phyloP scores from a whole-genome alignment of 1,140 invertebrate species.

The Dreissena rostriformis region DNA sequence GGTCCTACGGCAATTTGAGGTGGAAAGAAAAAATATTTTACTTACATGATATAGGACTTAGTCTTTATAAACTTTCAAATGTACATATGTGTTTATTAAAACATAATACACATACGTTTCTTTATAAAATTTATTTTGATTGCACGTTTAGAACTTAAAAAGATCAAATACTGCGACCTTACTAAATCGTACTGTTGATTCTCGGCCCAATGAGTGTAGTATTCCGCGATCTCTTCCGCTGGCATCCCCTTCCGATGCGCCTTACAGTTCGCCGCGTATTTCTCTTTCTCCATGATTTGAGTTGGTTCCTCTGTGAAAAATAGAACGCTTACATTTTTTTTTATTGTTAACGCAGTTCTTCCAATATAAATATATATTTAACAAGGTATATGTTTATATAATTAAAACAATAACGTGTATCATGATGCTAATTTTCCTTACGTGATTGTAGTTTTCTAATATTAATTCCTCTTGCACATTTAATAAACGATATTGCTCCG shows the following conservation, averaged over 20 bases:
- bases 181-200: constrained; percentile 49
- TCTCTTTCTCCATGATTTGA: constrained; percentile 8
- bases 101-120: not conserved
- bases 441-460: too few relatives aligned
- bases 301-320: not conserved
- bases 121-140: not conserved
- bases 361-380: too few relatives aligned
- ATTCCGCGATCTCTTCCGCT: constrained; percentile 32
- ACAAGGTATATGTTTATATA: too few relatives aligned
- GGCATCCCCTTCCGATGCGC: constrained; percentile 48
- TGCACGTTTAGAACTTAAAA: not conserved
- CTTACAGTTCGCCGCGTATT: constrained; percentile 27
- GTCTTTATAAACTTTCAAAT: not conserved
- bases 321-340: too few relatives aligned
- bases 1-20: constrained; percentile 26
- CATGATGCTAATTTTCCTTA: too few relatives aligned
- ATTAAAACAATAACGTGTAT: too few relatives aligned
- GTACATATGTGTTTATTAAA: not conserved
- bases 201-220: constrained; percentile 41
- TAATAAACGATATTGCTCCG: too few relatives aligned
- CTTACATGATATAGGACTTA: not conserved
- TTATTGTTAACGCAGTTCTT: too few relatives aligned
- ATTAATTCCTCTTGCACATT: too few relatives aligned
- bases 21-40: not conserved
- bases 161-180: not conserved